Evolutionary conservation across 2,888 invertebrate species (phyloP), one percentile per base, ranked within the genome.

Genomic region (Gordius sp.): DNA sequence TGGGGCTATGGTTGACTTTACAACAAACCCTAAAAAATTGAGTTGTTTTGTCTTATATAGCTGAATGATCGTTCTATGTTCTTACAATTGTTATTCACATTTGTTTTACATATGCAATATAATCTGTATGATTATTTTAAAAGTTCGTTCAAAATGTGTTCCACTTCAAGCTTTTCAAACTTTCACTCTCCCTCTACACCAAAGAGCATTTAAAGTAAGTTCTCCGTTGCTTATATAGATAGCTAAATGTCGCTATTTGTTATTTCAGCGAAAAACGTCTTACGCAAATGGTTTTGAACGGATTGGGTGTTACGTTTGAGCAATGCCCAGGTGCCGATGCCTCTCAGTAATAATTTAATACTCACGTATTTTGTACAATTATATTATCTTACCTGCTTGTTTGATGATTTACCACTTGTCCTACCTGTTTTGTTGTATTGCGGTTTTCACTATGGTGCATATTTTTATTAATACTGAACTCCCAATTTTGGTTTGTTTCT

Each of bases 301-400:
- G 47, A 20, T 20, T 47, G 4, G 23, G 47, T 4, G 47, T 47
- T n/a, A 47, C 47, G 16, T 47, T 47, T 47, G 47, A 47, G 20
- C 47, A 47, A 47, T 47, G 47, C 20, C 47, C 47, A 18, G 47
- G 47, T 8, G 47, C 47, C 13, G 47, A 47, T 47, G 47, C 47
- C 16, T 47, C 47, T 4, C 47, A 47, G 47, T 47, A 33, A 33
- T 33, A 33, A 13, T 8, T 33, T 33, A n/a, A n/a, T n/a, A n/a
- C n/a, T n/a, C n/a, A n/a, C n/a, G n/a, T n/a, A n/a, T n/a, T n/a
- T n/a, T n/a, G n/a, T n/a, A n/a, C n/a, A n/a, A n/a, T n/a, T n/a
- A n/a, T n/a, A n/a, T n/a, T n/a, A n/a, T n/a, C n/a, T n/a, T n/a
- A n/a, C n/a, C n/a, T n/a, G n/a, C n/a, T n/a, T n/a, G n/a, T n/a